Conservation (phyloP, 2,113 vertebrate species). For the Phodopus roborovskii region DNA sequence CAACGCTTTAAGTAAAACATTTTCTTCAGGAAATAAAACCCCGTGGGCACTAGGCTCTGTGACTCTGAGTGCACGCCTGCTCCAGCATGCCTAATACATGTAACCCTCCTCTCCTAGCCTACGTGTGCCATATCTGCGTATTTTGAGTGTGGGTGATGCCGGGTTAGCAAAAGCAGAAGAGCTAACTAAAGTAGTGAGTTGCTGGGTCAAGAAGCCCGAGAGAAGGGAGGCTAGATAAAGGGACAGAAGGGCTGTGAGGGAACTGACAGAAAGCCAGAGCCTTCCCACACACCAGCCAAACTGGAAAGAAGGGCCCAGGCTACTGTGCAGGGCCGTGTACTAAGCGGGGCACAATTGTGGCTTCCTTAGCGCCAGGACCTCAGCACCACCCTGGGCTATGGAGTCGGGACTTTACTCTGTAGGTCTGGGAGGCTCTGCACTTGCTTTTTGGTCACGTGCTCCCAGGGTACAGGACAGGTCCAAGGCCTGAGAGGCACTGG, state of each 20-base stretch:
- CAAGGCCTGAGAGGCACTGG: too few relatives aligned
- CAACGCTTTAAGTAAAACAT: neutral
- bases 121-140: neutral
- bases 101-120: neutral
- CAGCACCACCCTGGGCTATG: neutral
- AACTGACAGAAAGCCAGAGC: rapidly evolving
- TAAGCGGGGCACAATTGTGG: rapidly evolving
- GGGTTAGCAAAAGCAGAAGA: too few relatives aligned
- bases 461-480: neutral
- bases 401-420: neutral
- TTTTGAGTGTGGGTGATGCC: neutral
- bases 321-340: neutral
- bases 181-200: neutral
- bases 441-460: neutral
- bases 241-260: neutral
- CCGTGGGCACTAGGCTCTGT: too few relatives aligned
- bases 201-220: neutral
- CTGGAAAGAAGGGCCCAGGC: too few relatives aligned
- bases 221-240: too few relatives aligned
- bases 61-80: neutral
- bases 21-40: neutral
- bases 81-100: neutral
- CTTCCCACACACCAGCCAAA: neutral
- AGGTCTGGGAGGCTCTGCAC: too few relatives aligned
- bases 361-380: neutral